phyloP scores from a whole-genome alignment of 2,888 invertebrate species.

The Drosophila neonasuta region DNA sequence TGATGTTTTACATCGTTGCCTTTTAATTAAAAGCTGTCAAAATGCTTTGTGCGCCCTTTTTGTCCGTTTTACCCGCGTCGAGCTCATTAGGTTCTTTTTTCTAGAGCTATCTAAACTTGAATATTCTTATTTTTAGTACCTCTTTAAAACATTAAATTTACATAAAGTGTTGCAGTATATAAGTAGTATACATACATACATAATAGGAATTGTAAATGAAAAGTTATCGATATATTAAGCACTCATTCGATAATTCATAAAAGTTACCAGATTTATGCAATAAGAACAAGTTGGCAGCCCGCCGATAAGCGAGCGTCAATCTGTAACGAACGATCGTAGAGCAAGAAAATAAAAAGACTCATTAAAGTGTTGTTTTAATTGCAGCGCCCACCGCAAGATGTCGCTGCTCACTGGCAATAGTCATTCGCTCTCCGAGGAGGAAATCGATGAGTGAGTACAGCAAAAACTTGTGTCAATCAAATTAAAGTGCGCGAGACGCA shows the following conservation, averaged over 20 bases:
- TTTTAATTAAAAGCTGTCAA: constrained; percentile 77
- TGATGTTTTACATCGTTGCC: constrained; percentile 58
- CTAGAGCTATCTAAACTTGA: constrained; percentile 3
- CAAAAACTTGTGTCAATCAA: constrained; percentile 21
- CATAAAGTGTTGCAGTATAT: background rate
- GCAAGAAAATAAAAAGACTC: no score
- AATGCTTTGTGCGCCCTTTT: constrained; percentile 55
- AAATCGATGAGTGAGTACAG: constrained; percentile 87
- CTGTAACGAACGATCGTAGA: no score
- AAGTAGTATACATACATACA: no score
- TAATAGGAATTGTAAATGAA: no score
- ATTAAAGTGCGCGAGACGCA: constrained; percentile 41
- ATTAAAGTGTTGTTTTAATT: constrained; percentile 31
- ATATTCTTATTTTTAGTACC: background rate
- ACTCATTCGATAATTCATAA: no score
- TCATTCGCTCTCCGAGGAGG: constrained; percentile 86
- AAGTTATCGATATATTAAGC: no score
- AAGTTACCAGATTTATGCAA: no score
- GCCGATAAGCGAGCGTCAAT: no score
- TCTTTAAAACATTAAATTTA: background rate
- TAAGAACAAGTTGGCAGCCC: no score
- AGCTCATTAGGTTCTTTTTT: constrained; percentile 42
- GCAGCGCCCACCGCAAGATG: constrained; percentile 69
- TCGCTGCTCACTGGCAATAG: constrained; percentile 77
- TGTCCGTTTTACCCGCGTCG: constrained; percentile 5